Base-by-base conservation (phyloP, 2,113 vertebrate species). In the Romanogobio albipinnatus region DNA sequence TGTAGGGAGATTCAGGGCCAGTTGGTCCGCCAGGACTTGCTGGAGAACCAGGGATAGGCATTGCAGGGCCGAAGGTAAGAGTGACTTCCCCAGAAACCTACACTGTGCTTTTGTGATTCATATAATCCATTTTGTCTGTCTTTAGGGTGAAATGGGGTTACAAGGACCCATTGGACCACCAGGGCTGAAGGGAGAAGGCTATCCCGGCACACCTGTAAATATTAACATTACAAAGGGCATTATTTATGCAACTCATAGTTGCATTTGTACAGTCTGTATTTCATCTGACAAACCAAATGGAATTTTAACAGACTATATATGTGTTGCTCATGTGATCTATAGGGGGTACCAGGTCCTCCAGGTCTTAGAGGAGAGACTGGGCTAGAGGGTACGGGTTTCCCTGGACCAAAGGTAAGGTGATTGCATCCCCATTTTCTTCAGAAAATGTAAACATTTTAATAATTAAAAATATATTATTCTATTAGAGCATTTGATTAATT, bases 391-490 rank as follows among this genome's bases (percentile, higher is more conserved):
- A 2, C 90, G 33, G 96, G 96, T 85, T 94, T 97, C 90, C 92
- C 95, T 56, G 96, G 97, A 88, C 89, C 92, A 86, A 98, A 98
- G 94, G 97, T 97, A 91, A 82, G 77, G 33, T 61, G 39, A 4
- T 49, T 64, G 24, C 13, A 66, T 47, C 9, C 36, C 4, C 1
- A 9, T 17, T 6, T 61, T 45, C 43, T 29, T 75, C 14, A 51
- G 73, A n/a, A 58, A 11, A 58, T 43, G 1, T 43, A 39, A 19
- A 53, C 6, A 26, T 61, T 43, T 62, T 0, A 39, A 33, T 64
- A 3, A 13, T 26, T 26, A 29, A 64, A 62, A 17, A 33, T 15
- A 66, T 14, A 17, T 33, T 33, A 33, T 36, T 66, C 62, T 66
- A 17, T 33, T 66, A 36, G 33, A 43, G 36, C 36, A 5, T 68